Conservation (phyloP, 1,140 invertebrate species). For the Bombus breviceps region DNA sequence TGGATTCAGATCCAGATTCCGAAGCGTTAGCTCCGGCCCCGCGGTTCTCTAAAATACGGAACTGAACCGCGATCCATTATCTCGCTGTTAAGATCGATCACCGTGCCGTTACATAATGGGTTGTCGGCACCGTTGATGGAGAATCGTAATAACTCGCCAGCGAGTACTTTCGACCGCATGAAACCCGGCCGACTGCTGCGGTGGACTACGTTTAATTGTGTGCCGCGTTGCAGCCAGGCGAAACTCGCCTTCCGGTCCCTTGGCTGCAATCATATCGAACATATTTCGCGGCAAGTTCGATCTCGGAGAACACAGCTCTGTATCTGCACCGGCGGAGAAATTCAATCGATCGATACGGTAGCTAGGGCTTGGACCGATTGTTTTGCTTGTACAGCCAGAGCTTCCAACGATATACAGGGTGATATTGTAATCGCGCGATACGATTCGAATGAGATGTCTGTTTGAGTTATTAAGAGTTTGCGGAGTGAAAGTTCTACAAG, state of each 20-base stretch:
- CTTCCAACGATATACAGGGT: neutral
- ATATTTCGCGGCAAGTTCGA: conserved; percentile 57
- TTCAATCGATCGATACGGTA: conserved; percentile 46
- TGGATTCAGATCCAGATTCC: conserved; percentile 26
- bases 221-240: conserved; percentile 27
- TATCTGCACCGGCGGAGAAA: conserved; percentile 44
- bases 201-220: conserved; percentile 67
- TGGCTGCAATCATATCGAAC: conserved; percentile 63
- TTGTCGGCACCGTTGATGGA: conserved; percentile 63
- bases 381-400: neutral
- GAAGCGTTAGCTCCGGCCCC: neutral
- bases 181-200: conserved; percentile 40
- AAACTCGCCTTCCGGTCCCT: conserved; percentile 57
- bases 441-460: too few relatives aligned
- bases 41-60: conserved; percentile 40
- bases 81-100: conserved; percentile 64
- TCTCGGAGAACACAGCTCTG: conserved; percentile 53
- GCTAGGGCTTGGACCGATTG: conserved; percentile 1
- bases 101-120: conserved; percentile 60
- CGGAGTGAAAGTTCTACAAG: too few relatives aligned
- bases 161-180: conserved; percentile 47
- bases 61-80: conserved; percentile 58
- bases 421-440: neutral
- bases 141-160: conserved; percentile 61
- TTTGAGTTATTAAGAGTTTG: too few relatives aligned